phyloP scores from a whole-genome alignment of 1,140 invertebrate genomes.

The Maniola jurtina region DNA sequence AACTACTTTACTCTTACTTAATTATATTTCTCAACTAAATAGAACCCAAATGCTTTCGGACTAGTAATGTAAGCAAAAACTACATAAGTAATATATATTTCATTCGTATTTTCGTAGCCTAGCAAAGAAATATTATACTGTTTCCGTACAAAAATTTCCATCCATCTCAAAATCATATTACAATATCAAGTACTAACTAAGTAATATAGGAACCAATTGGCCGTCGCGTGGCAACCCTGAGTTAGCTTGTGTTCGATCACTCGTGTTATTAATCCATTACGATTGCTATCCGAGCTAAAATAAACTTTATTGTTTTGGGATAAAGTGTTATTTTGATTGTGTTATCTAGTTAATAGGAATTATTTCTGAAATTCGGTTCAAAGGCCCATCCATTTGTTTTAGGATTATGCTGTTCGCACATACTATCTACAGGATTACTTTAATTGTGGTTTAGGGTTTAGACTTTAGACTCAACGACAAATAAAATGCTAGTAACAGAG shows the following conservation, averaged over 20 bases:
- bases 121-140: no score
- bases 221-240: slow-evolving; percentile 29
- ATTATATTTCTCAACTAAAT: no score
- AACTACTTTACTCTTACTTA: no score
- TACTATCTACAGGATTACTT: background rate
- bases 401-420: slow-evolving; percentile 33
- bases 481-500: no score
- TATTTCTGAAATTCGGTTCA: slow-evolving; percentile 44
- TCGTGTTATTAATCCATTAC: slow-evolving; percentile 11
- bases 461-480: no score
- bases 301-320: slow-evolving; percentile 5
- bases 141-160: background rate
- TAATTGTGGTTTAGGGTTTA: no score
- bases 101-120: background rate
- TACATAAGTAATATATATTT: no score
- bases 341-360: slow-evolving; percentile 30
- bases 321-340: slow-evolving; percentile 11
- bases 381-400: slow-evolving; percentile 48
- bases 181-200: background rate
- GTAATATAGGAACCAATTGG: background rate
- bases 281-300: slow-evolving; percentile 13
- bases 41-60: no score
- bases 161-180: background rate
- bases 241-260: slow-evolving; percentile 8
- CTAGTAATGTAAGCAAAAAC: no score